These are phyloP conservation scores for Odocoileus virginianus DNA, from an alignment of 2,113 vertebrate species.

Conservation along the genomic window DNA sequence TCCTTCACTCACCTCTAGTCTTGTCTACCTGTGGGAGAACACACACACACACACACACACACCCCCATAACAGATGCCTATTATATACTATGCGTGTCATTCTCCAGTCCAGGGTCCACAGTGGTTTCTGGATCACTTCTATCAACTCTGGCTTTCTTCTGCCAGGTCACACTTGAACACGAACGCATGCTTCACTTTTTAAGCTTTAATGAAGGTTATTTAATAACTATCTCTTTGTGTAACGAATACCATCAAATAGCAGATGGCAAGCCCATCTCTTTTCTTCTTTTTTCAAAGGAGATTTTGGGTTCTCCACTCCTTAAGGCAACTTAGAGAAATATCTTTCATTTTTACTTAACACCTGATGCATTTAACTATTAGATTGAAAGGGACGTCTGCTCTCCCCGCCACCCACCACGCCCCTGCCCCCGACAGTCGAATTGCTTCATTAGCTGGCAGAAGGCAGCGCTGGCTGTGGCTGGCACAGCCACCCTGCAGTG, in stretches of 20 bases:
- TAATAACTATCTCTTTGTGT: not conserved
- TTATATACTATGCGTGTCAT: not conserved
- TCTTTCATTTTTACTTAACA: not conserved
- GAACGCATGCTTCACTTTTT: not conserved
- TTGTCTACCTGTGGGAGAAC: not conserved
- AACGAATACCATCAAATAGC: not conserved
- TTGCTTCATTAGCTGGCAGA: not conserved
- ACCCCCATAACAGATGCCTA: not conserved
- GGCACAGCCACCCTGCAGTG: not conserved
- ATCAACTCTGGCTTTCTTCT: not conserved
- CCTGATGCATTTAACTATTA: not conserved
- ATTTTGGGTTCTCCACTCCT: not conserved
- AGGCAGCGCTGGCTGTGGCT: not conserved
- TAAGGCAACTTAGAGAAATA: not conserved
- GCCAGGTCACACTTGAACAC: not conserved
- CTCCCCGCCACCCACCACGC: not conserved
- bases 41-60: not conserved
- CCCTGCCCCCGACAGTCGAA: rapidly evolving
- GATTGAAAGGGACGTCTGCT: not conserved
- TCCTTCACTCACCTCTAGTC: not conserved
- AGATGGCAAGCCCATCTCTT: not conserved
- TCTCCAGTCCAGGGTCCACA: not conserved
- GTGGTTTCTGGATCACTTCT: not conserved
- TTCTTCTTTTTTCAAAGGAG: not conserved
- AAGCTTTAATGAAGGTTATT: not conserved